phyloP scores from a whole-genome alignment of 2,888 invertebrate genomes.

The Atherix ibis region DNA sequence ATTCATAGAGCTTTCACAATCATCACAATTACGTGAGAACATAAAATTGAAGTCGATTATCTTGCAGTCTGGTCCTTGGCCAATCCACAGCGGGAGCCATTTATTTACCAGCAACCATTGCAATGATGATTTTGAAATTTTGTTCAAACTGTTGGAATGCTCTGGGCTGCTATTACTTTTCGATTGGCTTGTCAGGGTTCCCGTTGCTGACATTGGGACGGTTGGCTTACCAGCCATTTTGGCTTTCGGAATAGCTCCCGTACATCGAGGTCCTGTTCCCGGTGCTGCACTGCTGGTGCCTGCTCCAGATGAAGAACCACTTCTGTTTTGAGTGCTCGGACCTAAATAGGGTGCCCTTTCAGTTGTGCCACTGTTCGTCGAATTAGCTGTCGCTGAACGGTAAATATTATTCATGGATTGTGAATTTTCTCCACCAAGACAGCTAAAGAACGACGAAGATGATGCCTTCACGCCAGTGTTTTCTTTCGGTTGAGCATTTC shows the following conservation, averaged over 20 bases:
- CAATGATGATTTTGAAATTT: constrained; percentile 44
- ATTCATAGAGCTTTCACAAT: constrained; percentile 19
- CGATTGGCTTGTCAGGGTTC: constrained; percentile 13
- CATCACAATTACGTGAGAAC: constrained; percentile 33
- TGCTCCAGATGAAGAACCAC: not conserved
- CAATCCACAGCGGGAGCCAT: constrained; percentile 47
- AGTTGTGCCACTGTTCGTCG: constrained; percentile 10
- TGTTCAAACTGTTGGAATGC: constrained; percentile 24
- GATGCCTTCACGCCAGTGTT: constrained; percentile 27
- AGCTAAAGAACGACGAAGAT: constrained; percentile 31
- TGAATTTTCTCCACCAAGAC: constrained; percentile 31
- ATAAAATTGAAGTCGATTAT: constrained; percentile 36
- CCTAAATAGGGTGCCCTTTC: not conserved
- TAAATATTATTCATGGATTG: constrained; percentile 33
- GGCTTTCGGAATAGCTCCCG: constrained; percentile 13
- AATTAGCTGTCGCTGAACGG: constrained; percentile 20
- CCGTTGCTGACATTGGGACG: not conserved
- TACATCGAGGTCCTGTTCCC: constrained; percentile 6
- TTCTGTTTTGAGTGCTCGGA: not conserved
- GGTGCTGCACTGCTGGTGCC: constrained; percentile 3
- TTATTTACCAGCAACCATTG: constrained; percentile 52
- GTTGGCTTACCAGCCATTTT: constrained; percentile 2
- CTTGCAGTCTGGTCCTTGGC: constrained; percentile 37
- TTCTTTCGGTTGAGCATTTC: constrained; percentile 9
- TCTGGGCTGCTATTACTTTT: constrained; percentile 16